Base-by-base conservation (phyloP, 2,797 vertebrate species). In the Cyclura pinguis region DNA sequence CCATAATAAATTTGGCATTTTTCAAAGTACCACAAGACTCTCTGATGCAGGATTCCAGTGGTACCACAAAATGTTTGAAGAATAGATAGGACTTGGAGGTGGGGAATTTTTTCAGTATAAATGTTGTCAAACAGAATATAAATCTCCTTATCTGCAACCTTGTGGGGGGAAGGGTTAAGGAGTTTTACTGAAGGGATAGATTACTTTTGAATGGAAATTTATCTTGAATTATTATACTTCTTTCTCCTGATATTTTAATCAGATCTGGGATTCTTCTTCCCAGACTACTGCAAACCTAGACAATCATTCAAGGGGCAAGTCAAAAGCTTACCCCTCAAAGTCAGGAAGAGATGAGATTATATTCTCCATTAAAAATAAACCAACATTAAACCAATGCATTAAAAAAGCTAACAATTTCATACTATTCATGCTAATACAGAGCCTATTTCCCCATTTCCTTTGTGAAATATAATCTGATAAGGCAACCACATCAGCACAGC, bases 381-480 rank as follows among this genome's bases (percentile, higher is more conserved):
- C 32, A 89, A 74, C 78, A 83, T 90, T 77, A 84, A 80, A 74
- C 29, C n/a, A 20, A 59, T 83, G 80, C 69, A 89, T 92, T 82
- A 24, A 13, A 89, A 91, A 93, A 88, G 59, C 84, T 76, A 83
- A 85, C 86, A 90, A 78, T 67, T 91, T 85, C 94, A 93, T 89
- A 89, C 74, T 32, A 80, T 90, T 93, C 89, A 90, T 92, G 91
- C 91, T 93, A 94, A 96, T 92, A 93, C 0, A 0, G 16, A 86
- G 7, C 0, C 10, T 74, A 80, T 32, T 64, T 74, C 1, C 27
- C 5, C 62, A 72, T 24, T 67, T 72, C 1, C 27, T 91, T 88
- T 94, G 90, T 92, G 93, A 96, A 94, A 90, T 92, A 93, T 96
- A 96, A 96, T 96, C 94, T 95, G 93, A 95, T 95, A 95, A 94